A percentile compares a stretch with the other conserved stretches of the same genome.
Evolutionary conservation across 2,113 vertebrate genomes (phyloP).

Genomic region (Festucalex cinctus): DNA sequence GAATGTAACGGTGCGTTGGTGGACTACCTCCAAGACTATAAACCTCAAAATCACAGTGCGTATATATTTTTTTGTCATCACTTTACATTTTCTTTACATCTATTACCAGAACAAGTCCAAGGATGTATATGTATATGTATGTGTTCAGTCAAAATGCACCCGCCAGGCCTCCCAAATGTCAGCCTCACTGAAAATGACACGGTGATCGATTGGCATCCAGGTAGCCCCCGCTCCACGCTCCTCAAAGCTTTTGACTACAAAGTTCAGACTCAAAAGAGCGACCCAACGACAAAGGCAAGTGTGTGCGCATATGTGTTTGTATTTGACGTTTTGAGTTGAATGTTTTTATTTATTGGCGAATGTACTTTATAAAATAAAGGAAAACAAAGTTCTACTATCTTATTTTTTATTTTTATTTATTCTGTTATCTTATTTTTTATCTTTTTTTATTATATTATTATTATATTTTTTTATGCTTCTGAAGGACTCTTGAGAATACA

Average conservation of each 20-base stretch:
- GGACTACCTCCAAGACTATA: not conserved
- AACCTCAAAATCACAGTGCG: constrained; percentile 20
- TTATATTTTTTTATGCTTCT: too few relatives aligned
- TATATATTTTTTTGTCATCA: not conserved
- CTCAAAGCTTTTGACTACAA: constrained; percentile 22
- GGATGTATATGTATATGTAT: constrained; percentile 2
- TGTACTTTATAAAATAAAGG: too few relatives aligned
- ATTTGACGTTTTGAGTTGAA: not conserved
- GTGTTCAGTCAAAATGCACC: constrained; percentile 63
- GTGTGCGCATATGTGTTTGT: not conserved
- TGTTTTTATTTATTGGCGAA: too few relatives aligned
- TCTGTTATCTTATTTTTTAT: too few relatives aligned
- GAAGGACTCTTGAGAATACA: too few relatives aligned
- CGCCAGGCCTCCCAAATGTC: constrained; percentile 48
- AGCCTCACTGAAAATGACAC: constrained; percentile 14
- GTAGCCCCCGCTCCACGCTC: rapidly evolving
- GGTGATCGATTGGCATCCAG: constrained; percentile 48
- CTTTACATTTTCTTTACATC: not conserved
- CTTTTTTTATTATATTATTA: too few relatives aligned
- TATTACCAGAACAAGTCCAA: not conserved
- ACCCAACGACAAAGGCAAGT: constrained; percentile 52
- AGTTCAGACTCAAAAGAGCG: constrained; percentile 45
- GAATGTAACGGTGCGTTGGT: constrained; percentile 33
- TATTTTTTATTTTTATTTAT: too few relatives aligned
- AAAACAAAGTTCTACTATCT: too few relatives aligned